Base-by-base conservation (phyloP, 1,140 invertebrate species). In the Lucilia sericata region DNA sequence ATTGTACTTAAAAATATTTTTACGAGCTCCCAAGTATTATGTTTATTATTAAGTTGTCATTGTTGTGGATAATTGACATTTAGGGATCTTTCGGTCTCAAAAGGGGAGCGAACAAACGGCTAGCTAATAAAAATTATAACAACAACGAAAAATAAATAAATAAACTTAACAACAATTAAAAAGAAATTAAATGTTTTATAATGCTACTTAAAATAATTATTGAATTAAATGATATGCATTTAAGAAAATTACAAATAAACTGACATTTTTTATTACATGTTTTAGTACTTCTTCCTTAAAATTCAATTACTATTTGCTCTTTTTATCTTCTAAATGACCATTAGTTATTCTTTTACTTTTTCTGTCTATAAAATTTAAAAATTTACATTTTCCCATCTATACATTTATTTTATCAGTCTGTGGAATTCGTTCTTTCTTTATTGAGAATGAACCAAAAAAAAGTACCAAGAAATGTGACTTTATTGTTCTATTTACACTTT, bases 31-130 rank as follows among this genome's bases (percentile, higher is more conserved):
- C 76, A 80, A 80, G 76, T 51, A 80, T 51, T 80, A 49, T 49
- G 42, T 80, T 80, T 49, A 49, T 80, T 80, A 80, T 80, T 80
- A 80, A 80, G 76, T 80, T 80, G 76, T 80, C 76, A 80, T 80
- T 80, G 76, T 80, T 80, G 76, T 80, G 47, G 47, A 80, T 80
- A 80, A 80, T 80, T 80, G 76, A 80, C 76, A 80, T 49, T 80
- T 80, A 80, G 76, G 76, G 76, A 80, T 51, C 76, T 49, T 49
- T 12, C 17, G 42, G 76, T 49, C 76, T 13, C 34, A 75, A 14
- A 47, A 78, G 34, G 65, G 55, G 65, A 19, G 17, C 25, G 25
- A 30, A 78, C 30, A 75, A 30, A 9, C 42, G 42, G 9, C 42
- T 12, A 30, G 76, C 76, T 80, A 80, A 80, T 80, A 49, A 49